Evolutionary conservation across 1,140 invertebrate genomes (phyloP).

Genomic region (Diuraphis noxia): DNA sequence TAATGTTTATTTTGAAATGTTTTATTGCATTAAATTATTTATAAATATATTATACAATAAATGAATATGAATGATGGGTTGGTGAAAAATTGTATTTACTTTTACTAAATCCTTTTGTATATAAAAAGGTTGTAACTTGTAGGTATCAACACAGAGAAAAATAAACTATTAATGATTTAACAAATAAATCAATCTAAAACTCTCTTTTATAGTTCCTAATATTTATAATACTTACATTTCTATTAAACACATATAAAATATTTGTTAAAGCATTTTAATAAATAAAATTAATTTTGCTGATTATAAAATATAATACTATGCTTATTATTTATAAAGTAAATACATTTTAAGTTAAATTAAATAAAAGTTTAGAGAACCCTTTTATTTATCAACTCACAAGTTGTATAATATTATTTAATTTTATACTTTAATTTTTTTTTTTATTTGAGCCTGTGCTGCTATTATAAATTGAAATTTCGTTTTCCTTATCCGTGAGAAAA

Average conservation of each 20-base stretch:
- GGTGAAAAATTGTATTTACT: background rate
- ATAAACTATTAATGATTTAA: background rate
- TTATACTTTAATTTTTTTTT: background rate
- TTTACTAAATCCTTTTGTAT: background rate
- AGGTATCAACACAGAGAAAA: background rate
- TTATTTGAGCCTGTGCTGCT: background rate
- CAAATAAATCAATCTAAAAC: background rate
- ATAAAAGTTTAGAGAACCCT: background rate
- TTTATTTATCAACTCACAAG: background rate
- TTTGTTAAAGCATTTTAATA: background rate
- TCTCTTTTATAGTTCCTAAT: background rate
- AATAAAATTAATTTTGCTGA: background rate
- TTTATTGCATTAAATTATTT: background rate
- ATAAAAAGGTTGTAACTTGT: too few species aligned
- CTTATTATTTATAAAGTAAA: background rate
- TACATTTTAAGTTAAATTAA: background rate
- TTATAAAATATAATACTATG: background rate
- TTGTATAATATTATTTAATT: background rate
- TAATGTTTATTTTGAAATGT: background rate
- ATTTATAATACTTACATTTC: background rate
- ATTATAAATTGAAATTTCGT: constrained; percentile 6
- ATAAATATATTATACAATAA: background rate
- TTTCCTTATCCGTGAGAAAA: background rate
- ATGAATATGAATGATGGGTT: background rate
- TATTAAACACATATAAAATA: background rate